Percentiles rank a stretch among this genome's conserved stretches.
phyloP scores from a whole-genome alignment of 2,888 invertebrate species.

The Sphaerophoria taeniata region DNA sequence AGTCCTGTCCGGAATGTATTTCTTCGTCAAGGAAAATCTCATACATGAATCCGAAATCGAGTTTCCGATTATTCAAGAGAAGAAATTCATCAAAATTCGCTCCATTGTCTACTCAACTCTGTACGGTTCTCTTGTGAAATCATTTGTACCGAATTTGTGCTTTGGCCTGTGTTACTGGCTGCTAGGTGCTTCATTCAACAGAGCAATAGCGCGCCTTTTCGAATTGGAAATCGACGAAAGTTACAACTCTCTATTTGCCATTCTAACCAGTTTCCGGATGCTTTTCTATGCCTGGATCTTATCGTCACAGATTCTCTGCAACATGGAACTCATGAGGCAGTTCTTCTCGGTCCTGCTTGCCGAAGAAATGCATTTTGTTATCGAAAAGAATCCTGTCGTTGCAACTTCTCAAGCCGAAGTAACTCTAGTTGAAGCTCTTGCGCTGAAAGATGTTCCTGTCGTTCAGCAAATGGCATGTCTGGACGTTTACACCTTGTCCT shows the following conservation, averaged over 20 bases:
- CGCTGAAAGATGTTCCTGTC: constrained; percentile 84
- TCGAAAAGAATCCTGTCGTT: constrained; percentile 81
- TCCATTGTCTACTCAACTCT: constrained; percentile 85
- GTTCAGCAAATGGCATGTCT: constrained; percentile 90
- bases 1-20: constrained; percentile 87
- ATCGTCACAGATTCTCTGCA: constrained; percentile 87
- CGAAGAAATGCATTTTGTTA: constrained; percentile 87
- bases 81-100: constrained; percentile 88
- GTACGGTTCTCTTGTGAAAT: constrained; percentile 85
- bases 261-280: constrained; percentile 80
- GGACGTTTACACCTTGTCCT: constrained; percentile 87
- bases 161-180: constrained; percentile 86
- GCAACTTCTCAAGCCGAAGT: constrained; percentile 82
- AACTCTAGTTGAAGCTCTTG: constrained; percentile 86
- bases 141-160: constrained; percentile 86
- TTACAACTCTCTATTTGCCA: constrained; percentile 80
- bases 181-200: constrained; percentile 85
- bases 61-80: constrained; percentile 89
- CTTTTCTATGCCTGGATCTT: constrained; percentile 88
- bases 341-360: constrained; percentile 89
- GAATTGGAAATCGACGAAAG: constrained; percentile 81
- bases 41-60: constrained; percentile 82
- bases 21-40: constrained; percentile 78
- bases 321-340: constrained; percentile 88
- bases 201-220: constrained; percentile 84